Conservation (phyloP, 2,797 vertebrate genomes). For the Oceanodroma leucorhoa region DNA sequence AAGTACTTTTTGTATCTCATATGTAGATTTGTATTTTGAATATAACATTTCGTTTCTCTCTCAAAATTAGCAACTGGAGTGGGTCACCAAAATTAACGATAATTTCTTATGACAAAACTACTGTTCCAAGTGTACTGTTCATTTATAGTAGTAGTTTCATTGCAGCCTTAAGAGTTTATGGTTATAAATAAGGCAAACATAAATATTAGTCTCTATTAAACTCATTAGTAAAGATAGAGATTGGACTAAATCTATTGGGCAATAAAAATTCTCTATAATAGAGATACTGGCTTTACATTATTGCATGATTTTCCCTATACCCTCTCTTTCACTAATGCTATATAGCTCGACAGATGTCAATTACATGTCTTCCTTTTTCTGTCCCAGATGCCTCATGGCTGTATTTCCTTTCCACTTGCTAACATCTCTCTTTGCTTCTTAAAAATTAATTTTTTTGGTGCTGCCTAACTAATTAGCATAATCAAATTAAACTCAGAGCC, state of each 20-base stretch:
- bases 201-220: neutral
- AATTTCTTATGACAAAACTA: neutral
- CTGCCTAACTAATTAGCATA: neutral
- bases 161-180: neutral
- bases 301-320: neutral
- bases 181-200: neutral
- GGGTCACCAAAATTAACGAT: rapidly evolving
- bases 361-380: neutral
- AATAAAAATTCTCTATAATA: neutral
- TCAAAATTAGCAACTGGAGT: neutral
- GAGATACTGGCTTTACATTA: neutral
- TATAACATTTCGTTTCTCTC: rapidly evolving
- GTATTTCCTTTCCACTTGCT: neutral
- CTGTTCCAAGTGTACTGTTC: neutral
- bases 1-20: neutral
- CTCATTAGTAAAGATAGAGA: neutral
- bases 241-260: neutral
- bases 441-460: neutral
- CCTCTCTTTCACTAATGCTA: neutral
- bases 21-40: neutral
- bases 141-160: neutral
- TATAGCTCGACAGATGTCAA: neutral
- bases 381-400: neutral
- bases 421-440: neutral
- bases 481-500: neutral